Percentiles rank a stretch among this genome's conserved stretches.
These are phyloP conservation scores for Anomalospiza imberbis DNA, from an alignment of 2,797 vertebrate species.

Conservation along the genomic window DNA sequence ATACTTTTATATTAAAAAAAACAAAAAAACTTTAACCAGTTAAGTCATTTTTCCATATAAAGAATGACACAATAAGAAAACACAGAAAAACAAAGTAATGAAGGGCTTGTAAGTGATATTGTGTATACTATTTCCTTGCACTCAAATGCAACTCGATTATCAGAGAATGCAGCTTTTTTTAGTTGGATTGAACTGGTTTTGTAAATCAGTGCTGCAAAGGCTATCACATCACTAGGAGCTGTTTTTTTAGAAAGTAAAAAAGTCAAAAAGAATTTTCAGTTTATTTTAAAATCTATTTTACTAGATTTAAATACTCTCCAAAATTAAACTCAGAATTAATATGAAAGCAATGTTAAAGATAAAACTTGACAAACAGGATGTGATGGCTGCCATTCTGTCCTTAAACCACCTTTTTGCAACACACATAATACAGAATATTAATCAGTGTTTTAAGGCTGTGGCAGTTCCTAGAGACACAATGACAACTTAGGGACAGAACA, in stretches of 20 bases:
- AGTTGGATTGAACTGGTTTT: background rate
- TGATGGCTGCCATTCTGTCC: slow-evolving; percentile 28
- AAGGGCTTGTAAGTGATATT: background rate
- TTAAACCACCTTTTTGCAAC: slow-evolving; percentile 43
- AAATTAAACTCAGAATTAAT: background rate
- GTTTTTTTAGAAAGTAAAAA: background rate
- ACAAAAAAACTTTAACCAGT: background rate
- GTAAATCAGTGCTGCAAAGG: background rate
- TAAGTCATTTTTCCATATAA: background rate
- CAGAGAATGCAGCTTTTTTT: background rate
- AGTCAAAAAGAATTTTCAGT: background rate
- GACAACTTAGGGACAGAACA: slow-evolving; percentile 51
- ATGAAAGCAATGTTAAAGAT: background rate
- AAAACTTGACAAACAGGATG: slow-evolving; percentile 5
- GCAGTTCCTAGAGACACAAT: slow-evolving; percentile 28
- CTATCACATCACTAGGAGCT: background rate
- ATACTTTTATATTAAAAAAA: background rate
- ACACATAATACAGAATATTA: slow-evolving; percentile 41
- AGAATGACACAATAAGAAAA: background rate
- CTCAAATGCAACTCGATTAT: background rate
- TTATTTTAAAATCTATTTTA: background rate
- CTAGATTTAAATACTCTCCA: background rate
- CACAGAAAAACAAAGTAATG: background rate
- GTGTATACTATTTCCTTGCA: background rate
- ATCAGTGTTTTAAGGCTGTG: slow-evolving; percentile 31